Conservation (phyloP, 2,113 vertebrate species). For the Canis aureus region DNA sequence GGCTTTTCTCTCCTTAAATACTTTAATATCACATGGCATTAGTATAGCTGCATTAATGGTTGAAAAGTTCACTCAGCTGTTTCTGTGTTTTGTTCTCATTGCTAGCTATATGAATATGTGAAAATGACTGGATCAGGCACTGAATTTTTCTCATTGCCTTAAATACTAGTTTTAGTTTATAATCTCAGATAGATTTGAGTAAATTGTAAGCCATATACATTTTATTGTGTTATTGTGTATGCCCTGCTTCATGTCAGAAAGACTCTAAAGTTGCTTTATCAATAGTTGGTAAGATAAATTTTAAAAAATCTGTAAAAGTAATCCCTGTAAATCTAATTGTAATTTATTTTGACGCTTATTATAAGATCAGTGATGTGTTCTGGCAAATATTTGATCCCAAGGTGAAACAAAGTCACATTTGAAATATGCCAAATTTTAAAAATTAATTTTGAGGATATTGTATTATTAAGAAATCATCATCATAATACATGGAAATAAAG, state of each 20-base stretch:
- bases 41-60: background rate
- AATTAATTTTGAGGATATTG: background rate
- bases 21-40: background rate
- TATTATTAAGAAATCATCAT: background rate
- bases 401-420: background rate
- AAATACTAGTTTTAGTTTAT: background rate
- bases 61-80: background rate
- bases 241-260: background rate
- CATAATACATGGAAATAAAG: background rate
- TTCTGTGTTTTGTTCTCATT: background rate
- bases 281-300: background rate
- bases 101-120: constrained; percentile 20
- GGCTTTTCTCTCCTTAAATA: background rate
- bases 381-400: constrained; percentile 40
- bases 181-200: background rate
- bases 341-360: constrained; percentile 52
- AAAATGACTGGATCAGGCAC: background rate
- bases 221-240: constrained; percentile 26
- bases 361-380: background rate
- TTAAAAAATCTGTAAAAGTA: constrained; percentile 18
- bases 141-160: constrained; percentile 24
- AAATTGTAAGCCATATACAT: background rate
- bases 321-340: constrained; percentile 3
- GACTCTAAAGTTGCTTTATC: background rate
- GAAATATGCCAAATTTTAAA: background rate